A percentile compares a stretch with the other conserved stretches of the same genome.
These are phyloP conservation scores for Spodoptera littoralis DNA, from an alignment of 2,888 invertebrate genomes.

Conservation along the genomic window DNA sequence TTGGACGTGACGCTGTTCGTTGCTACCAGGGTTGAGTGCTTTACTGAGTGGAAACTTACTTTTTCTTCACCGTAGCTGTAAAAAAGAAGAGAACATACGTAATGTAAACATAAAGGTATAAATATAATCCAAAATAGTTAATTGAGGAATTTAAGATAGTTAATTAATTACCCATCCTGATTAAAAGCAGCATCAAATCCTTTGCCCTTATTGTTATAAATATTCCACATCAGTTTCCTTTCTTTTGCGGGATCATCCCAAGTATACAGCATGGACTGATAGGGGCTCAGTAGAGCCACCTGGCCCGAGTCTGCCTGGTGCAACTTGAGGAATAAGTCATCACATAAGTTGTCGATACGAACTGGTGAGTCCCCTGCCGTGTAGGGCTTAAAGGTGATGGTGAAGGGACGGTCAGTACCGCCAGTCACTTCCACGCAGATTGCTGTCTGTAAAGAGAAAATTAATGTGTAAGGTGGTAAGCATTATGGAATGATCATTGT, in stretches of 20 bases:
- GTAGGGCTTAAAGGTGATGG: constrained; percentile 93
- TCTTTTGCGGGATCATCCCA: constrained; percentile 95
- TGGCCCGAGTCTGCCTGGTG: constrained; percentile 89
- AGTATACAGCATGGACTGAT: constrained; percentile 93
- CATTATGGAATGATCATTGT: too few relatives aligned
- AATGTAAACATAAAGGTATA: too few relatives aligned
- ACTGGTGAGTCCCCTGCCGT: constrained; percentile 94
- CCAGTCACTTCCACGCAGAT: constrained; percentile 92
- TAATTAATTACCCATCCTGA: constrained; percentile 89
- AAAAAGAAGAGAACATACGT: constrained; percentile 13
- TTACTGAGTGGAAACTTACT: constrained; percentile 92
- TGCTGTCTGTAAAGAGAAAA: constrained; percentile 88
- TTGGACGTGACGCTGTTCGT: constrained; percentile 87
- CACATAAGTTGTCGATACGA: constrained; percentile 94
- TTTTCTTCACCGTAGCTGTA: constrained; percentile 91
- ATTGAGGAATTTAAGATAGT: too few relatives aligned
- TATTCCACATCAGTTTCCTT: constrained; percentile 93
- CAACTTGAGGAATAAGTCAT: constrained; percentile 93
- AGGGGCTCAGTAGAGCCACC: constrained; percentile 93
- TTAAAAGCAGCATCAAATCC: constrained; percentile 92
- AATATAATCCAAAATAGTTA: not conserved
- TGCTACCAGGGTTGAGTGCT: constrained; percentile 84
- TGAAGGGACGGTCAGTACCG: constrained; percentile 92
- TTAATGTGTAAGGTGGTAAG: not conserved
- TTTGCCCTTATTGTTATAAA: constrained; percentile 93